Evolutionary conservation across 2,113 vertebrate species (phyloP).

Genomic region (Lota lota): DNA sequence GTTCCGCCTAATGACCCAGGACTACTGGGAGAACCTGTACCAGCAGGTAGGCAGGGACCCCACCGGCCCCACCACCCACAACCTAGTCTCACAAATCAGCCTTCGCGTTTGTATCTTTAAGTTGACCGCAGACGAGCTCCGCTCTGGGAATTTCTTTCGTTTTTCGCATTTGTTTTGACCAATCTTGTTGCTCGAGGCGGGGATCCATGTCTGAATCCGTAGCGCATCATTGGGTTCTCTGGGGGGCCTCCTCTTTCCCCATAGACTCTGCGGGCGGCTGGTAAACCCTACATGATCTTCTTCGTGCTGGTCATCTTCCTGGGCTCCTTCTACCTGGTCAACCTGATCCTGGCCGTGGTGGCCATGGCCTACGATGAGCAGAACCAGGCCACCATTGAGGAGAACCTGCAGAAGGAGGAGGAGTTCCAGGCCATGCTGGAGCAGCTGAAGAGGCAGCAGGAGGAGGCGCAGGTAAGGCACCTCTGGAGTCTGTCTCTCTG

Average conservation of each 20-base stretch:
- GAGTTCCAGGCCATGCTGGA: slow-evolving; percentile 98
- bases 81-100: no score
- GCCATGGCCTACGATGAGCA: slow-evolving; percentile 99
- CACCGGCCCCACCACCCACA: no score
- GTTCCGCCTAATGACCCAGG: slow-evolving; percentile 98
- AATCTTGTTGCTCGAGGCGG: not conserved
- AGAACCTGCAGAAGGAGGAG: slow-evolving; percentile 92
- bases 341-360: slow-evolving; percentile 95
- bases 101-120: no score
- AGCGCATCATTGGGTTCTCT: no score
- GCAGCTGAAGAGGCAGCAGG: slow-evolving; percentile 94
- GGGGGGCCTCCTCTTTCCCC: not conserved
- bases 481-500: not conserved
- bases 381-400: slow-evolving; percentile 94
- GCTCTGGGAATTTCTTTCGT: no score
- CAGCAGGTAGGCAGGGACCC: slow-evolving; percentile 78
- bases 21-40: slow-evolving; percentile 97
- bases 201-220: no score
- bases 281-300: slow-evolving; percentile 98
- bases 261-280: slow-evolving; percentile 91
- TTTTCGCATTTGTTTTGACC: no score
- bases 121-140: no score
- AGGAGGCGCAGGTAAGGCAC: slow-evolving; percentile 88
- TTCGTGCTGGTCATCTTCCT: slow-evolving; percentile 97
- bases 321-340: slow-evolving; percentile 97